Base-by-base conservation (phyloP, 2,888 invertebrate genomes). In the Cerastoderma edule region DNA sequence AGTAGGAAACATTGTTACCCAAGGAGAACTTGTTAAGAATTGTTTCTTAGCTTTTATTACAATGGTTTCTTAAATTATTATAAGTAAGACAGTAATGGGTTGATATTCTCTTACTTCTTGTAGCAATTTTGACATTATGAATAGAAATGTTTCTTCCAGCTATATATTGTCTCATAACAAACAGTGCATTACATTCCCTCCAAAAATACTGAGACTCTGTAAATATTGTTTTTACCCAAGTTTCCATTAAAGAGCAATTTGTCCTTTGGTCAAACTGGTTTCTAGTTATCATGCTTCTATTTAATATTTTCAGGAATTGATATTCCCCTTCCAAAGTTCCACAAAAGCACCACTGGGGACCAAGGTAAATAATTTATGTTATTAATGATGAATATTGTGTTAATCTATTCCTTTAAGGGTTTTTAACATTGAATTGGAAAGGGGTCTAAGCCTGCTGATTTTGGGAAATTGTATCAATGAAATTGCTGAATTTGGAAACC, bases 261-360 rank as follows among this genome's bases (percentile, higher is more conserved):
- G 44, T 13, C 10, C 10, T 10, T 13, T 44, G 44, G 44, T 44
- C 10, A 44, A 44, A 44, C 44, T 44, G 44, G 16, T 10, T 44
- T 44, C 16, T 44, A 13, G 16, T 16, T 19, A 28, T 57, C 10
- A 46, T 65, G 50, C 22, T 67, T 44, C 79, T 48, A 64, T 81
- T 46, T 66, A n/a, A n/a, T n/a, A n/a, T 32, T 84, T 86, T 44
- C 85, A 90, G 90, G 89, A 57, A 85, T 83, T 65, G 90, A 90
- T 60, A 83, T 89, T 64, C 87, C 88, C 57, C 76, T 90, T 64
- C 90, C 90, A 74, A 88, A 88, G 75, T 89, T 90, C 76, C 83
- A 83, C 53, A 80, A 76, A 74, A 69, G 67, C 30, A 56, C 63
- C 24, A 50, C 57, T 16, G 71, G 63, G 46, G 83, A 82, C 30